Evolutionary conservation across 2,888 invertebrate species (phyloP), one percentile per base, ranked within the genome.

Genomic region (Eupithecia tripunctaria): DNA sequence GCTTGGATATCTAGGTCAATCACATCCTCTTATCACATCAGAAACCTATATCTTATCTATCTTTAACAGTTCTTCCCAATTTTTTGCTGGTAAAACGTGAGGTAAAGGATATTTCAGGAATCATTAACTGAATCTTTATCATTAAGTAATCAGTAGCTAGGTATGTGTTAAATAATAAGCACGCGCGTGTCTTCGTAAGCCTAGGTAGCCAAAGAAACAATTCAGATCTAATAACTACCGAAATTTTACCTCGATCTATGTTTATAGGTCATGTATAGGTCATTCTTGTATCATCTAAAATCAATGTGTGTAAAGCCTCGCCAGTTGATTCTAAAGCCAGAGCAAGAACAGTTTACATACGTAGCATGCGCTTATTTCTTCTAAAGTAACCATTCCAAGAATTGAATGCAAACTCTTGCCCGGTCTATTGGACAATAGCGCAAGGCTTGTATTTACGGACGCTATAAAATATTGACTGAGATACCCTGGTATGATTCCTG

Each of bases 341-440:
- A 84, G 81, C 82, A 78, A 77, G 84, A 84, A 82, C 81, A 73
- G 79, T 72, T 77, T 75, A 69, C 72, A 74, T 72, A 67, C 63
- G 64, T 67, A 75, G 21, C 6, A 36, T 41, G 38, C 14, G n/a
- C 32, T 64, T 63, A 62, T 71, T 56, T 71, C 63, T 56, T 36
- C 51, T 56, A 38, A 18, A 70, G 51, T 68, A 74, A 65, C 64
- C 71, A 41, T 67, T 36, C 29, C 15, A 56, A 63, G 60, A 71
- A 51, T 67, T 56, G 56, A 67, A 67, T 67, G 67, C 67, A 56
- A 47, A 14, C 36, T 36, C 36, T 51, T 51, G 32, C 67, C 15
- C 66, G 66, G 29, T 66, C 66, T 32, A 67, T 56, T 67, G 41
- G 41, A 41, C 67, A 36, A 56, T 67, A 56, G 56, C 63, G 21